These are phyloP conservation scores for Acheta domesticus DNA, from an alignment of 2,888 invertebrate species.

Conservation along the genomic window DNA sequence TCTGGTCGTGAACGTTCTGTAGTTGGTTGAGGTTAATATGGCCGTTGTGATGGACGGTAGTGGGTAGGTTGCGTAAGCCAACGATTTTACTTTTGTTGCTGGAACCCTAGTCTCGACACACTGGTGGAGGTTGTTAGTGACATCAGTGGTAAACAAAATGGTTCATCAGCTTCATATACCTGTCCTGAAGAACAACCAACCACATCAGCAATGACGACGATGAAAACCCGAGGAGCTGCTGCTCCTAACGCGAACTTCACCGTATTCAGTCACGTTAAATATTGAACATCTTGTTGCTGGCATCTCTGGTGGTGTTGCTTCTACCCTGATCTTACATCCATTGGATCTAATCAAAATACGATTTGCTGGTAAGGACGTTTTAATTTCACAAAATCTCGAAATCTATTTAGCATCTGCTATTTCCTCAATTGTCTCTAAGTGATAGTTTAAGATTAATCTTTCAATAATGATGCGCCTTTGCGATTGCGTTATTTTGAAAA, in stretches of 20 bases:
- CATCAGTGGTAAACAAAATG: not conserved
- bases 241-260: slow-evolving; percentile 26
- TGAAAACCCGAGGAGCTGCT: slow-evolving; percentile 31
- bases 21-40: no score
- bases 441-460: no score
- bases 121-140: not conserved
- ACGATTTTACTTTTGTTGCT: no score
- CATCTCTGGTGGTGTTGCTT: slow-evolving; percentile 91
- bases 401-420: no score
- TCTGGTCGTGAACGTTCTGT: no score
- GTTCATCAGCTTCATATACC: not conserved
- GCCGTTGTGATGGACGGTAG: no score
- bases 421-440: no score
- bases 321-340: slow-evolving; percentile 91
- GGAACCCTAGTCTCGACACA: not conserved
- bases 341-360: slow-evolving; percentile 97
- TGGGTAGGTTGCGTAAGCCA: no score
- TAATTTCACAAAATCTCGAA: no score
- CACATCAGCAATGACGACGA: slow-evolving; percentile 28
- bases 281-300: slow-evolving; percentile 96
- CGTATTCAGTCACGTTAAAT: slow-evolving; percentile 70
- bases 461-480: no score
- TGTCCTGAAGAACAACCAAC: not conserved
- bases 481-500: no score
- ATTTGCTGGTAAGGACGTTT: slow-evolving; percentile 78